Evolutionary conservation across 2,113 vertebrate genomes (phyloP), one percentile per base, ranked within the genome.

Genomic region (Crotalus viridis): DNA sequence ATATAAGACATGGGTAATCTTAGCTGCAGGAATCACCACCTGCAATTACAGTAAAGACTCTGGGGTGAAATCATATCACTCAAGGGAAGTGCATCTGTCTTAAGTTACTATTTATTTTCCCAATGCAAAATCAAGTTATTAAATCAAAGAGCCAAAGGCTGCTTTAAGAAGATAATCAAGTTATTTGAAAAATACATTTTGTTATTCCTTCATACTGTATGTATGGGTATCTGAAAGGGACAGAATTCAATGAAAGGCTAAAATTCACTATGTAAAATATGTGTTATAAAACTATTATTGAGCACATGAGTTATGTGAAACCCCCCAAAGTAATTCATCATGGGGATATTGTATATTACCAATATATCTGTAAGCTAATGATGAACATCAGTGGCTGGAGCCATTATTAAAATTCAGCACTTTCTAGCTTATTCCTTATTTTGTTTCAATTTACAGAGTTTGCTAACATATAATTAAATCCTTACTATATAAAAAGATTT

Each of bases 1-100:
- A 28, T 81, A 52, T 81, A 88, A 21, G 52, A 54, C 21, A n/a
- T 61, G 74, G 89, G 24, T 93, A 90, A 90, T 93, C 88, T 93
- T 56, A 54, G 88, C 74, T 93, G 19, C 13, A 90, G 39, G n/a
- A 39, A 57, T 55, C 10, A 87, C 85, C 57, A 28, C 48, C 91
- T 92, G 24, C 13, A 88, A 81, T 92, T 88, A 92, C 21, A 74
- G 33, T 93, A 33, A 86, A 93, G 43, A 43, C 28, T 61, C 46
- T 86, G 39, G 89, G 74, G 46, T 52, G 28, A 90, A 85, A 93
- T 89, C 2, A 6, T 89, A 28, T 93, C 33, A 48, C 88, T 55
- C 59, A 56, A 90, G 21, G 74, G 54, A 93, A 89, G 28, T 85
- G 28, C 28, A 52, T 86, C 28, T 89, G 8, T 39, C 51, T 48